Conservation (phyloP, 2,113 vertebrate species). For the Gobiocypris rarus region DNA sequence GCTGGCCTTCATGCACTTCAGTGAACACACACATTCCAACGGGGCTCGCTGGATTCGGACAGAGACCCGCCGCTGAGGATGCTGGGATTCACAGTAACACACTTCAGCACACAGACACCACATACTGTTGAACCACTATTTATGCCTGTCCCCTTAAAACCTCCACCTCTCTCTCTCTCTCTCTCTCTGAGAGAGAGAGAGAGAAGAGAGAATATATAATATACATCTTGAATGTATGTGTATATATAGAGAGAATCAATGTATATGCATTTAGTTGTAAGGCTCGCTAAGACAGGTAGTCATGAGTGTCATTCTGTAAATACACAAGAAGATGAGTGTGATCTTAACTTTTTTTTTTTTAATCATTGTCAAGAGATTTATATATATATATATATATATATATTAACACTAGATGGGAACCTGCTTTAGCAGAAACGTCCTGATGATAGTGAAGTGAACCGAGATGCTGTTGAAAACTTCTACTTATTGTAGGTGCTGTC, state of each 20-base stretch:
- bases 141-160: conserved; percentile 51
- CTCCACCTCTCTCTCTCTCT: neutral
- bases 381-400: neutral
- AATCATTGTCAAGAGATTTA: neutral
- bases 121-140: conserved; percentile 52
- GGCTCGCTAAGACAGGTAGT: neutral
- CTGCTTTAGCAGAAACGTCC: neutral
- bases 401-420: conserved; percentile 14
- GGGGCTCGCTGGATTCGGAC: too few relatives aligned
- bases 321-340: neutral
- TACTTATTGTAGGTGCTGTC: neutral
- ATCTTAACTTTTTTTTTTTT: conserved; percentile 9
- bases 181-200: too few relatives aligned
- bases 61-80: conserved; percentile 25
- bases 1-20: neutral
- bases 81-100: conserved; percentile 50
- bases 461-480: neutral
- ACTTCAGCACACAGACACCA: conserved; percentile 49
- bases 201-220: neutral
- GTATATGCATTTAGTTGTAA: neutral
- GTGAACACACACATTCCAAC: too few relatives aligned
- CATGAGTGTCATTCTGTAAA: conserved; percentile 30
- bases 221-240: conserved; percentile 37
- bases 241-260: neutral
- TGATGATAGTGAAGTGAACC: conserved; percentile 30